Base-by-base conservation (phyloP, 2,113 vertebrate species). In the Psilopogon haemacephalus region DNA sequence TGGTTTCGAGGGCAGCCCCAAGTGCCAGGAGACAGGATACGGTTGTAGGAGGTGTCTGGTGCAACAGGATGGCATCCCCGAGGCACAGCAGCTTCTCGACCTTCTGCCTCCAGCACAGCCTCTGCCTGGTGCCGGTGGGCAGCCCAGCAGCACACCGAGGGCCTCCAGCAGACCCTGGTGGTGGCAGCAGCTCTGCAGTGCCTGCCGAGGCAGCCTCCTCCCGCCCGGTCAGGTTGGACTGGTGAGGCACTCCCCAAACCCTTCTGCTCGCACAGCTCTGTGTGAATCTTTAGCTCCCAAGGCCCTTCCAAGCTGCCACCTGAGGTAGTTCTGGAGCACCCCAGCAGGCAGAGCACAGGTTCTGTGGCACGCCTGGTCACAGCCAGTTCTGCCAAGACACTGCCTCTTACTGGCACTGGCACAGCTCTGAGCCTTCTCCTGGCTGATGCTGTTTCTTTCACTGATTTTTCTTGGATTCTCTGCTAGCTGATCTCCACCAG, bases 71-170 rank as follows among this genome's bases (percentile, higher is more conserved):
- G 46, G 86, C 77, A 75, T 84, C 69, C 56, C 86, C 1, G 0
- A 33, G 37, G 64, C 20, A 7, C 54, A 13, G 37, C 46, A n/a
- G 78, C 70, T 72, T 24, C 87, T 44, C 88, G 77, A 89, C 93
- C 91, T 90, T 37, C 55, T 13, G 19, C 24, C 46, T 81, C 84
- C n/a, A 4, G 14, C 38, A 17, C 4, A 35, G 26, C 37, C 40
- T n/a, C 75, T 33, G 52, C 15, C 56, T 54, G 59, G 58, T 37
- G 44, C 0, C 0, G 76, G 69, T 0, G 0, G 30, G 82, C 37
- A 79, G 28, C 38, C 56, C 75, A 62, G 1, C 1, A 58, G 50
- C 5, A 0, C 4, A 0, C 12, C 1, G 12, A 14, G 35, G 15
- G 69, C 50, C 55, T 76, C 71, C 68, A 65, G 54, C 63, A 67